phyloP scores from a whole-genome alignment of 2,113 vertebrate species.

The Strix aluco region DNA sequence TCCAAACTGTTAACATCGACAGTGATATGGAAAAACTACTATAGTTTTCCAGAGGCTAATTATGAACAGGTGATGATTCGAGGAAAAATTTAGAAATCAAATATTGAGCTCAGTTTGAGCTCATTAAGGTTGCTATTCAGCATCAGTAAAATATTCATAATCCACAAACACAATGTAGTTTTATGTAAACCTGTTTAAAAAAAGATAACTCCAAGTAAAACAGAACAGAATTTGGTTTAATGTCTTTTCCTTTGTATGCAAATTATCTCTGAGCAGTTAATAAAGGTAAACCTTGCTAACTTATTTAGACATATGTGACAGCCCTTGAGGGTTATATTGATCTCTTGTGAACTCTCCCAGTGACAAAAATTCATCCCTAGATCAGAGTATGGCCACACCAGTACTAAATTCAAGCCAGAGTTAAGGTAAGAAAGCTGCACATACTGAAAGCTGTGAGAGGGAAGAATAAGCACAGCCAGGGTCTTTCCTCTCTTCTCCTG shows the following conservation, averaged over 20 bases:
- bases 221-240: conserved; percentile 13
- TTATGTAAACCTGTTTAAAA: conserved; percentile 49
- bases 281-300: conserved; percentile 29
- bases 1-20: conserved; percentile 14
- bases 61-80: conserved; percentile 68
- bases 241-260: not conserved
- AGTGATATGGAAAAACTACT: not conserved
- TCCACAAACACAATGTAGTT: conserved; percentile 45
- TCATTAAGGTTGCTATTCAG: conserved; percentile 65
- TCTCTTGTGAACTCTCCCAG: not conserved
- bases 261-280: conserved; percentile 23
- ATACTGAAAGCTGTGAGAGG: not conserved
- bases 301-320: not conserved
- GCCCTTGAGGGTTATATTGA: not conserved
- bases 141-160: conserved; percentile 65
- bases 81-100: conserved; percentile 63
- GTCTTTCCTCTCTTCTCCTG: not conserved
- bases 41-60: conserved; percentile 60
- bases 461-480: not conserved
- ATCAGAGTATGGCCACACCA: not conserved
- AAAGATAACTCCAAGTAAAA: conserved; percentile 37
- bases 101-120: conserved; percentile 59
- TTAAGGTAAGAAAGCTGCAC: not conserved
- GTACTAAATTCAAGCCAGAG: not conserved
- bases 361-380: not conserved